phyloP scores from a whole-genome alignment of 2,797 vertebrate genomes.

The Sparus aurata region DNA sequence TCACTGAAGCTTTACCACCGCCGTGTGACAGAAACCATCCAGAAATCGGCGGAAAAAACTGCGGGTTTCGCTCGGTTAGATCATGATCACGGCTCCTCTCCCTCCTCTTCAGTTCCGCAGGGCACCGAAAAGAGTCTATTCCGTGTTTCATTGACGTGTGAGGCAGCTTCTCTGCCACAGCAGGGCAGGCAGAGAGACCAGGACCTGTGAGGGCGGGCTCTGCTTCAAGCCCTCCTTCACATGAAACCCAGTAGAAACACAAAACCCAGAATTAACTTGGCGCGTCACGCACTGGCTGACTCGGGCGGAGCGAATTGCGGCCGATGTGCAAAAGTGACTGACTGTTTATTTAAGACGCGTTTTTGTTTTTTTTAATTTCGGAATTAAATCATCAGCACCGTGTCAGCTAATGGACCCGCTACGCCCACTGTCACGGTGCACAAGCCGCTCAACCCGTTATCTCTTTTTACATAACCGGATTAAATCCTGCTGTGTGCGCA shows the following conservation, averaged over 20 bases:
- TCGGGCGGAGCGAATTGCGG: slow-evolving; percentile 41
- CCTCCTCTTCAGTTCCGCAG: slow-evolving; percentile 45
- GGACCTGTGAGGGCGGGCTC: slow-evolving; percentile 78
- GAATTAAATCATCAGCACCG: fast-evolving
- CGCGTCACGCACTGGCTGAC: slow-evolving; percentile 42
- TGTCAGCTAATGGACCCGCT: not conserved
- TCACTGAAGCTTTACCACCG: slow-evolving; percentile 15
- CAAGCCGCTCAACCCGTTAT: slow-evolving; percentile 43
- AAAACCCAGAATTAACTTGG: slow-evolving; percentile 64
- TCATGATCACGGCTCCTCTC: slow-evolving; percentile 25
- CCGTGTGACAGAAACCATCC: slow-evolving; percentile 26
- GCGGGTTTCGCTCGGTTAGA: slow-evolving; percentile 18
- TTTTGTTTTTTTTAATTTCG: not conserved
- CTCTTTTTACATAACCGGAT: slow-evolving; percentile 34
- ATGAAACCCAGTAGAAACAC: slow-evolving; percentile 54
- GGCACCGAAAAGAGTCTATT: slow-evolving; percentile 20
- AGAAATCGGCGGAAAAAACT: slow-evolving; percentile 7
- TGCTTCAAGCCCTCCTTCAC: slow-evolving; percentile 67
- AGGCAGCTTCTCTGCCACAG: slow-evolving; percentile 8
- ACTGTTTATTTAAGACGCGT: not conserved
- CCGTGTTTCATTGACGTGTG: slow-evolving; percentile 49
- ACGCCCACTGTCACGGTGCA: not conserved
- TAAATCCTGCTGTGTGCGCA: slow-evolving; percentile 58
- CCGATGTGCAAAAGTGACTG: not conserved
- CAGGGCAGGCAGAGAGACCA: slow-evolving; percentile 14